phyloP scores from a whole-genome alignment of 2,113 vertebrate species.

The Cololabis saira region DNA sequence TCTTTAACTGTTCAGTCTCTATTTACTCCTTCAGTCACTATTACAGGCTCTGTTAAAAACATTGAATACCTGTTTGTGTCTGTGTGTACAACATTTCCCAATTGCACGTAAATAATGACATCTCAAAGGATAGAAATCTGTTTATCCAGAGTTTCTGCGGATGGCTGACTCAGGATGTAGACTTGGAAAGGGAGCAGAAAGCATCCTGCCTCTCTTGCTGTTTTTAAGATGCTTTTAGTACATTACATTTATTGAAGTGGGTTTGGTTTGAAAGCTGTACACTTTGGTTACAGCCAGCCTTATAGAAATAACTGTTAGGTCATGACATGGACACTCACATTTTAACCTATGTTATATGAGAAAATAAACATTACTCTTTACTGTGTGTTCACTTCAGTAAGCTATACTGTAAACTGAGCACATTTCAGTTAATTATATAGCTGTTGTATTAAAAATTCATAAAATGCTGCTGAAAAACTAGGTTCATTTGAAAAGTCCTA shows the following conservation, averaged over 20 bases:
- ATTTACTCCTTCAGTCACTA: too few species aligned
- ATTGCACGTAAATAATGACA: conserved; percentile 6
- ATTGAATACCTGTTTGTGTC: conserved; percentile 14
- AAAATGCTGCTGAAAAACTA: too few species aligned
- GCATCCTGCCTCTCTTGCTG: background rate
- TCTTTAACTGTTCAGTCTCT: too few species aligned
- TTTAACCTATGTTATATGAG: background rate
- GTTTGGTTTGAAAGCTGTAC: background rate
- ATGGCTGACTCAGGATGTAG: conserved; percentile 4
- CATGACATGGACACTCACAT: conserved; percentile 16
- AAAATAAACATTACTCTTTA: background rate
- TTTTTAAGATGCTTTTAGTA: conserved; percentile 1
- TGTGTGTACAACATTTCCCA: background rate
- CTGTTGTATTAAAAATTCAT: background rate
- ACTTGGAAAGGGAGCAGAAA: conserved; percentile 2
- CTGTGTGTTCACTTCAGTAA: background rate
- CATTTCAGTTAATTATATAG: too few species aligned
- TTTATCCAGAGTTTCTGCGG: conserved; percentile 9
- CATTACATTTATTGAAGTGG: conserved; percentile 6
- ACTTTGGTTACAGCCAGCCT: background rate
- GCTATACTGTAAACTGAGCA: too few species aligned
- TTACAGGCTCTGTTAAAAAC: conserved; percentile 14
- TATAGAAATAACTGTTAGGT: conserved; percentile 13
- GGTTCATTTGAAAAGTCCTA: too few species aligned
- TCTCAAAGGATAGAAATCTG: conserved; percentile 1